phyloP scores from a whole-genome alignment of 1,140 invertebrate genomes.

The Heliconius nattereri region DNA sequence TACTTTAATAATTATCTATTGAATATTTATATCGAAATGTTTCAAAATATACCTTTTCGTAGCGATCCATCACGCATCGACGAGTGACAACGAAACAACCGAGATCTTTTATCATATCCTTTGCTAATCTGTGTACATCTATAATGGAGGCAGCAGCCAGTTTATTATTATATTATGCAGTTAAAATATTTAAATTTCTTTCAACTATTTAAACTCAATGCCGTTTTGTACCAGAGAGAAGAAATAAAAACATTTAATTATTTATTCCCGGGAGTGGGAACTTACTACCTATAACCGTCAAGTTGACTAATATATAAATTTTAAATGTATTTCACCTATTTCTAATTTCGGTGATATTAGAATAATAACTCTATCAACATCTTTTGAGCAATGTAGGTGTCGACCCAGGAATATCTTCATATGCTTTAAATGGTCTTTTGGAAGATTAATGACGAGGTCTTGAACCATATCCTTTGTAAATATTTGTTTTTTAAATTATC shows the following conservation, averaged over 20 bases:
- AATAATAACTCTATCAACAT: conserved; percentile 61
- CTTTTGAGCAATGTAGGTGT: conserved; percentile 49
- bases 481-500: not conserved
- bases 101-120: conserved; percentile 64
- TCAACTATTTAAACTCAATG: no score
- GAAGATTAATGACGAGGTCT: conserved; percentile 63
- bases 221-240: no score
- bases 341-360: conserved; percentile 61
- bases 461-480: conserved; percentile 61
- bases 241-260: no score
- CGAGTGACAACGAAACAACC: conserved; percentile 68
- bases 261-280: no score
- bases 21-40: not conserved
- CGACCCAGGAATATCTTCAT: conserved; percentile 65
- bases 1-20: not conserved
- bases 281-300: no score
- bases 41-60: conserved; percentile 57
- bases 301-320: no score
- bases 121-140: conserved; percentile 59
- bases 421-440: conserved; percentile 71
- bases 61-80: conserved; percentile 66
- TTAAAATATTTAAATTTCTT: no score
- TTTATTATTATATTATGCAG: no score
- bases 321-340: conserved; percentile 49
- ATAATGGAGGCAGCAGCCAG: conserved; percentile 3